Evolutionary conservation across 2,113 vertebrate species (phyloP).

Genomic region (Melanostigma gelatinosum): DNA sequence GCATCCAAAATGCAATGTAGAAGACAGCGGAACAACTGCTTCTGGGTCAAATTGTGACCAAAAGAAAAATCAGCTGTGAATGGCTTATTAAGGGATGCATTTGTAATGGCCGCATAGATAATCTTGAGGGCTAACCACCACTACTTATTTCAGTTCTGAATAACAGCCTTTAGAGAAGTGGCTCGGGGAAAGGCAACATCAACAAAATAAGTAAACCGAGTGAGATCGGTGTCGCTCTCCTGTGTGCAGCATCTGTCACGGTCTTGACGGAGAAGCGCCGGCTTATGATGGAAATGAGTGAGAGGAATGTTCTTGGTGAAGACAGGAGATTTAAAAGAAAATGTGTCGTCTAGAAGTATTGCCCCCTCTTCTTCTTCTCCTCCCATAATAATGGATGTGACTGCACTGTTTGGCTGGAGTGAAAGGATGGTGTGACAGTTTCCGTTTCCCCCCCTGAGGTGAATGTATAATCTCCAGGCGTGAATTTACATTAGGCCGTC

Average conservation of each 20-base stretch:
- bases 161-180: neutral
- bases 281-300: constrained; percentile 58
- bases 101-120: too few relatives aligned
- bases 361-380: neutral
- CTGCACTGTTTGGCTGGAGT: constrained; percentile 27
- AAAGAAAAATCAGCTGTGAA: neutral
- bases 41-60: neutral
- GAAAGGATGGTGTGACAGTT: constrained; percentile 34
- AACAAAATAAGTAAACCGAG: constrained; percentile 26
- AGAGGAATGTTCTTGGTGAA: constrained; percentile 31
- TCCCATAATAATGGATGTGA: constrained; percentile 42
- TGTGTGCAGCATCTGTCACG: constrained; percentile 36
- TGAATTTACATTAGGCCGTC: constrained; percentile 23
- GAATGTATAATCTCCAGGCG: constrained; percentile 29
- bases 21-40: neutral
- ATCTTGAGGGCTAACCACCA: too few relatives aligned
- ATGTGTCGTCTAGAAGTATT: constrained; percentile 33
- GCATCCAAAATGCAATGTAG: neutral
- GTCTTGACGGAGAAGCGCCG: constrained; percentile 16
- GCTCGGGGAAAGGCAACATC: neutral
- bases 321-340: constrained; percentile 52
- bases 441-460: neutral
- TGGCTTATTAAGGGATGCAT: neutral
- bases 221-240: constrained; percentile 29
- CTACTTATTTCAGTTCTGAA: neutral